Evolutionary conservation across 2,888 invertebrate species (phyloP).

Genomic region (Epiblema foenella): DNA sequence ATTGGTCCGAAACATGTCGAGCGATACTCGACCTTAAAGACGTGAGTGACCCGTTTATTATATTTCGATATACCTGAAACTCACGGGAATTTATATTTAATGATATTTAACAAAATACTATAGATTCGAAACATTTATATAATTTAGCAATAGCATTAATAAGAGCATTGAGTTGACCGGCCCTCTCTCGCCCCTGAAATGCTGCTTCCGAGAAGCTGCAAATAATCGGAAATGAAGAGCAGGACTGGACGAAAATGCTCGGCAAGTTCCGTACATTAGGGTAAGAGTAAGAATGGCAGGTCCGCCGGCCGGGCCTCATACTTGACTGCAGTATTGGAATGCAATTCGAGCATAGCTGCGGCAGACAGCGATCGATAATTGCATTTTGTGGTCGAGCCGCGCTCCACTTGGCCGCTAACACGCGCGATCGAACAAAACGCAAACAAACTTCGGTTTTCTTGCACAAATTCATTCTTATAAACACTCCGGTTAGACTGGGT

Average conservation of each 20-base stretch:
- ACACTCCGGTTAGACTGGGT: conserved; percentile 56
- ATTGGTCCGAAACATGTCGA: too few species aligned
- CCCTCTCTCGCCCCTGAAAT: conserved; percentile 1
- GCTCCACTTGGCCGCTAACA: conserved; percentile 71
- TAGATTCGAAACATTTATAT: neutral
- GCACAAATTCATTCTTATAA: conserved; percentile 69
- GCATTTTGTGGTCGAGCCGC: conserved; percentile 79
- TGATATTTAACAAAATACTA: conserved; percentile 2
- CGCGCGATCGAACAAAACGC: conserved; percentile 75
- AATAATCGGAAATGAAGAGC: conserved; percentile 33
- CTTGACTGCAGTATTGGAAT: conserved; percentile 70
- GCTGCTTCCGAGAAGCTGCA: conserved; percentile 14
- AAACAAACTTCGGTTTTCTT: conserved; percentile 79
- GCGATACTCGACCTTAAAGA: too few species aligned
- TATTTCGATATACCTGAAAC: too few species aligned
- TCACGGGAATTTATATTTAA: too few species aligned
- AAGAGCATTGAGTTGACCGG: neutral
- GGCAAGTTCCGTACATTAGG: conserved; percentile 34
- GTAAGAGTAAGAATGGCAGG: conserved; percentile 45
- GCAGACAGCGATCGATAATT: conserved; percentile 81
- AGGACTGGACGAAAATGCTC: conserved; percentile 17
- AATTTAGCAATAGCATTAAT: too few species aligned
- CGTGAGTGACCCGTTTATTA: too few species aligned
- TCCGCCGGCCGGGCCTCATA: conserved; percentile 58
- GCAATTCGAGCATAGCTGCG: conserved; percentile 77